These are phyloP conservation scores for Bungarus multicinctus DNA, from an alignment of 2,113 vertebrate genomes.

Conservation along the genomic window DNA sequence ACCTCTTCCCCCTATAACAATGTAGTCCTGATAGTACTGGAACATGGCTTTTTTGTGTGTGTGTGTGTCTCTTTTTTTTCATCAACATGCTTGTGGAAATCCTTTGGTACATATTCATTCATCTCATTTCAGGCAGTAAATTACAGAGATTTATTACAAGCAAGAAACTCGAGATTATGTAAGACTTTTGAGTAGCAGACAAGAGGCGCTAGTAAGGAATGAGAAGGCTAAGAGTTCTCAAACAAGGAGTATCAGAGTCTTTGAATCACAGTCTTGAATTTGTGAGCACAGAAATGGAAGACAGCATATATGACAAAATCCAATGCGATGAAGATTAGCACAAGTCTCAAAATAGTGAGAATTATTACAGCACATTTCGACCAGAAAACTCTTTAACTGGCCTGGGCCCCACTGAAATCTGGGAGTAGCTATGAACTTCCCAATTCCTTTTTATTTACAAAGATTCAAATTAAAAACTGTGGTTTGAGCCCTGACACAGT, in stretches of 20 bases:
- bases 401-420: not conserved
- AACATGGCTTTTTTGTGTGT: not conserved
- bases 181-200: not conserved
- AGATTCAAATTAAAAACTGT: not conserved
- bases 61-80: not conserved
- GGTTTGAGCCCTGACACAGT: not conserved
- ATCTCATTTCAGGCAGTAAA: not conserved
- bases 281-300: not conserved
- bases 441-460: not conserved
- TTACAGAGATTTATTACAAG: not conserved
- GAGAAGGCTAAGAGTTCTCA: not conserved
- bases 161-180: not conserved
- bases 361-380: not conserved
- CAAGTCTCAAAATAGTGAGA: not conserved
- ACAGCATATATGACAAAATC: not conserved
- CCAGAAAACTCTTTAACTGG: not conserved
- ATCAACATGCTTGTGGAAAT: slow-evolving; percentile 14
- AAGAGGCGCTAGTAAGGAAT: too few relatives aligned
- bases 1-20: not conserved
- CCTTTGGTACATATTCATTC: not conserved
- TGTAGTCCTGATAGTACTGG: not conserved
- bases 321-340: not conserved
- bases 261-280: not conserved
- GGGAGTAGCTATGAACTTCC: not conserved
- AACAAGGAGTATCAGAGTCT: not conserved